A percentile compares a stretch with the other conserved stretches of the same genome.
These are phyloP conservation scores for Heliornis fulica DNA, from an alignment of 2,113 vertebrate genomes.

Conservation along the genomic window DNA sequence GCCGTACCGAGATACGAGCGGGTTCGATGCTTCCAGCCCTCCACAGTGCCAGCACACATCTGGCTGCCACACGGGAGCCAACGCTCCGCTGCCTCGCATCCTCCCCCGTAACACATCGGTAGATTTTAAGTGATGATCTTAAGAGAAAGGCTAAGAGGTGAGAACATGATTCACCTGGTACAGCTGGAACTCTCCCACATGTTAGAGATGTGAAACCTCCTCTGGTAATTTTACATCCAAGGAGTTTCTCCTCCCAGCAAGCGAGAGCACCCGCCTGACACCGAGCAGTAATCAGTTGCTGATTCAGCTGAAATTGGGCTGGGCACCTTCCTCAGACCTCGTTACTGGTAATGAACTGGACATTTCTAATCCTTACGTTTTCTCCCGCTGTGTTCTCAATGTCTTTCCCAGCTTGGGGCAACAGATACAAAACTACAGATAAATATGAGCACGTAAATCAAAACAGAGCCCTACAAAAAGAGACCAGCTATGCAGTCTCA, in stretches of 20 bases:
- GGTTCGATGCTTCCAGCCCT: background rate
- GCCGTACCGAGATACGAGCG: background rate
- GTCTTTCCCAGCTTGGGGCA: background rate
- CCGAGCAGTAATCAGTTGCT: background rate
- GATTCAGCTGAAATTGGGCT: background rate
- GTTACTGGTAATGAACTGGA: background rate
- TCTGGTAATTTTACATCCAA: rapidly evolving
- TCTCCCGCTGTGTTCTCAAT: background rate
- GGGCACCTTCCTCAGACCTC: background rate
- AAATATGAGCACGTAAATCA: background rate
- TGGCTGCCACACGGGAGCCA: background rate
- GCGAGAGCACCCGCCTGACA: rapidly evolving
- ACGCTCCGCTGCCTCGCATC: background rate
- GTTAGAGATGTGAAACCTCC: background rate
- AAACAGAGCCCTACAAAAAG: background rate
- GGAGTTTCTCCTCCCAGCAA: background rate
- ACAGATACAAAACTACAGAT: background rate
- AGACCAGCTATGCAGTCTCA: background rate
- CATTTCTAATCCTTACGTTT: background rate
- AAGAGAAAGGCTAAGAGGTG: background rate
- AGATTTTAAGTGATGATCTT: background rate
- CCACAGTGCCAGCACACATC: background rate
- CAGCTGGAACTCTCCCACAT: background rate
- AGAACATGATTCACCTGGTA: background rate
- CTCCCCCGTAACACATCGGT: background rate